Conservation (phyloP, 2,797 vertebrate genomes). For the Paramormyrops hopkinsi region DNA sequence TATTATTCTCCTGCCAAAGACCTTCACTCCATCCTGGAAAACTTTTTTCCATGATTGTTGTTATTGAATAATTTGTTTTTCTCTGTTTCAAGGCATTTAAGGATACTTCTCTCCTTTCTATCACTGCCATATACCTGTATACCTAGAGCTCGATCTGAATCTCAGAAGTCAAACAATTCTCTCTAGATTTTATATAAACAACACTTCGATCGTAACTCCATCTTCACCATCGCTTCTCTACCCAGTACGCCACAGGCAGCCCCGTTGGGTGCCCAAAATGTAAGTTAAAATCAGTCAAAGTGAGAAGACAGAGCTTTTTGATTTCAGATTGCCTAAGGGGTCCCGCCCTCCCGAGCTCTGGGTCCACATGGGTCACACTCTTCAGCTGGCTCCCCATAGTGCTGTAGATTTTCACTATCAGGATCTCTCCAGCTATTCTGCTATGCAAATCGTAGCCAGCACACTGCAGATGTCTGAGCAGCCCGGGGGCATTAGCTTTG, state of each 20-base stretch:
- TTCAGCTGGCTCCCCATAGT: not conserved
- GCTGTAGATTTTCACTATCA: not conserved
- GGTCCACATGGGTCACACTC: not conserved
- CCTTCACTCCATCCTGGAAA: not conserved
- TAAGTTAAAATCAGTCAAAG: not conserved
- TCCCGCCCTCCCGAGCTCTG: not conserved
- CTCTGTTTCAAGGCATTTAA: not conserved
- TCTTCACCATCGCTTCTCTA: not conserved
- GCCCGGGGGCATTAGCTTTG: not conserved
- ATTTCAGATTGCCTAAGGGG: not conserved
- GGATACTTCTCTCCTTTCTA: not conserved
- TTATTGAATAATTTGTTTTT: not conserved
- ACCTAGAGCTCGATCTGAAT: no score
- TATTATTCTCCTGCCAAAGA: not conserved
- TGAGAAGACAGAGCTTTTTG: not conserved
- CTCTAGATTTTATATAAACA: not conserved
- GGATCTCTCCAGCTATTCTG: not conserved
- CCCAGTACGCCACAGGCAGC: not conserved
- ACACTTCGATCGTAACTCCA: not conserved
- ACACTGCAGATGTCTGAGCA: not conserved
- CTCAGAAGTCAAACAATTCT: not conserved
- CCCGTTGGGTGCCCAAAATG: not conserved
- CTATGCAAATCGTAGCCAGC: not conserved
- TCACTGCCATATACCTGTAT: not conserved
- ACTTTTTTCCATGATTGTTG: not conserved